Base-by-base conservation (phyloP, 2,888 invertebrate species). In the Aleiodes leptofemur region DNA sequence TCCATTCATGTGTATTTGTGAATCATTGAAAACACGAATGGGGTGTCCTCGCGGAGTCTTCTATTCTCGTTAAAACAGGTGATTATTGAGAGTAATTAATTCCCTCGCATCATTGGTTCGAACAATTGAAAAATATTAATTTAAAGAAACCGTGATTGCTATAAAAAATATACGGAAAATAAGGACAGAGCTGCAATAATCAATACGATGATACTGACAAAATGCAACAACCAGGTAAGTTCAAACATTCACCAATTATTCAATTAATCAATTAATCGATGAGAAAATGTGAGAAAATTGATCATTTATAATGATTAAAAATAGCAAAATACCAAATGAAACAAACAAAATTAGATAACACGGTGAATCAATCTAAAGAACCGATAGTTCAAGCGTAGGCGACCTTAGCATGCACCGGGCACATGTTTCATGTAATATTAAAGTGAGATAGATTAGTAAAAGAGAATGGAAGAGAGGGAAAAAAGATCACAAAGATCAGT, bases 21-120 rank as follows among this genome's bases (percentile, higher is more conserved):
- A 16, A 64, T 64, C 48, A 64, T 64, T 64, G 16, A 64, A 16
- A 23, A 23, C 43, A 64, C 16, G 64, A 64, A 64, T 64, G 64
- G 48, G 23, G 43, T 48, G 29, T 38, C 38, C 61, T 38, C 43
- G 64, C 14, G 48, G 11, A 9, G 43, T 43, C 64, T n/a, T 38
- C 38, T 14, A 38, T 64, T 34, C 43, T 43, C 11, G 43, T 43
- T 14, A 38, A 31, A n/a, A 9, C 64, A 64, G 64, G 61, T 61
- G 38, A 64, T 64, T 16, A 64, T 23, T 43, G 7, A 43, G 43
- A 43, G 43, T 43, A 43, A 9, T 43, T 43, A 43, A 43, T 43
- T 43, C 43, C 11, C 43, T 43, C 9, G 43, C 8, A 11, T 9
- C 11, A 43, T 43, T 43, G 43, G 3, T 9, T 0, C 3, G 7